These are phyloP conservation scores for Gorsachius goisagi DNA, from an alignment of 2,113 vertebrate genomes.

Conservation along the genomic window DNA sequence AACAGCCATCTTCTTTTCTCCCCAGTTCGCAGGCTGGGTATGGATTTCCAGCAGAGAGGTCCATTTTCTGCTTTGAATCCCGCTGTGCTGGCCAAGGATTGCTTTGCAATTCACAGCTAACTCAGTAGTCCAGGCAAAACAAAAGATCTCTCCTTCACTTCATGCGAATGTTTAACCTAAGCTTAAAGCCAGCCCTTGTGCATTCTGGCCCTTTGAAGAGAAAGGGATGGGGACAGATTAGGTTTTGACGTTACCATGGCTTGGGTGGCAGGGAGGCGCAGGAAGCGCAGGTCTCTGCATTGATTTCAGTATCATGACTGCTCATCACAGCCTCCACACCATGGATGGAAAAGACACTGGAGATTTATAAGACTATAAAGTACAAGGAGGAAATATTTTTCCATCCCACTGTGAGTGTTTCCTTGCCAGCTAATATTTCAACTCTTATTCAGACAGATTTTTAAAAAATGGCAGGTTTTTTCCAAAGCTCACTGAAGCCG, in stretches of 20 bases:
- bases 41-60: neutral
- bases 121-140: neutral
- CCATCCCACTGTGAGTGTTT: slow-evolving; percentile 39
- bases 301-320: neutral
- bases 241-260: neutral
- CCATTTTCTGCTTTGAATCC: neutral
- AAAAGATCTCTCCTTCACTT: neutral
- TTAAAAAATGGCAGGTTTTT: neutral
- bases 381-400: slow-evolving; percentile 48
- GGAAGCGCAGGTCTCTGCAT: neutral
- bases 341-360: slow-evolving; percentile 13
- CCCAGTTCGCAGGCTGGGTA: neutral
- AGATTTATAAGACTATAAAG: slow-evolving; percentile 53
- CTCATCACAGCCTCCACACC: neutral
- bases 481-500: neutral
- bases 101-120: neutral
- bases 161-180: neutral
- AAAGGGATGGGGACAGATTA: neutral
- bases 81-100: neutral
- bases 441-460: neutral
- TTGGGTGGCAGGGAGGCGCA: neutral
- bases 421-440: slow-evolving; percentile 56
- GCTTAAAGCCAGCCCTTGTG: neutral
- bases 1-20: neutral
- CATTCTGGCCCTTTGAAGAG: neutral